Percentiles rank a stretch among this genome's conserved stretches.
phyloP scores from a whole-genome alignment of 2,888 invertebrate species.

The Pyrrhosoma nymphula region DNA sequence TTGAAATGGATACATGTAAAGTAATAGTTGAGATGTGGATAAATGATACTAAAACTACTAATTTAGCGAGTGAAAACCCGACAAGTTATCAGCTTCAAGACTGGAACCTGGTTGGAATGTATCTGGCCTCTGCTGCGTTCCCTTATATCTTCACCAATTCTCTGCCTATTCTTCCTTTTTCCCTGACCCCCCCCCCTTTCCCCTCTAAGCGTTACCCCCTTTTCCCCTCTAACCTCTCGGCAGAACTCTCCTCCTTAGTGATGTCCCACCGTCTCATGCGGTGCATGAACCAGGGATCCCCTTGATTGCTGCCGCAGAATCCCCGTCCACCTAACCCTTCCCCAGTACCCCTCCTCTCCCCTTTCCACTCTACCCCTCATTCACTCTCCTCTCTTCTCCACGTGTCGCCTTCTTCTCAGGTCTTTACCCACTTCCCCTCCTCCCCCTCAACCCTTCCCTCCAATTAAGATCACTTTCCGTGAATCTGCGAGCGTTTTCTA shows the following conservation, averaged over 20 bases:
- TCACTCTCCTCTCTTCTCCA: not conserved
- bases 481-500: not conserved
- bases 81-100: too few relatives aligned
- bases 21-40: too few relatives aligned
- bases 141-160: too few relatives aligned
- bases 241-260: not conserved
- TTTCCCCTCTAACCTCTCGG: not conserved
- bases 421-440: not conserved
- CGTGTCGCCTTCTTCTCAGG: not conserved
- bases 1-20: too few relatives aligned
- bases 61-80: too few relatives aligned
- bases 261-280: slow-evolving; percentile 11
- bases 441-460: not conserved
- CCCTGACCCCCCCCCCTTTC: too few relatives aligned
- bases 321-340: not conserved
- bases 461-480: not conserved
- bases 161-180: too few relatives aligned
- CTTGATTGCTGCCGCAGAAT: slow-evolving; percentile 42
- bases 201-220: not conserved
- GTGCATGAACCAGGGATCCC: slow-evolving; percentile 21
- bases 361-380: not conserved
- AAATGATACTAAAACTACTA: too few relatives aligned
- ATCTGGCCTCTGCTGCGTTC: too few relatives aligned
- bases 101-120: too few relatives aligned
- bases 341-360: not conserved